Conservation (phyloP, 2,888 invertebrate species). For the Agrotis exclamationis region DNA sequence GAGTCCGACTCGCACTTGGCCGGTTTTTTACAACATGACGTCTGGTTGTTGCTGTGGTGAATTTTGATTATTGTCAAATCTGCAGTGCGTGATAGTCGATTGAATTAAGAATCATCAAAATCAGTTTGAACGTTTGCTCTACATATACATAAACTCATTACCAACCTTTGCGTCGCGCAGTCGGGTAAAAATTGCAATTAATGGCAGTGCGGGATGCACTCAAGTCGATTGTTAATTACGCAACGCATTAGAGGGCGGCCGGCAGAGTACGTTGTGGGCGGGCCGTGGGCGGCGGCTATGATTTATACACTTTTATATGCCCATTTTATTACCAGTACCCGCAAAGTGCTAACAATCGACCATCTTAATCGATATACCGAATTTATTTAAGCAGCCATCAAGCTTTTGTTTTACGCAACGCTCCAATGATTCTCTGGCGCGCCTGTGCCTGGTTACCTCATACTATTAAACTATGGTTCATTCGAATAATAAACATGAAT, state of each 20-base stretch:
- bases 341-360: constrained; percentile 64
- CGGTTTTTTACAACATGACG: too few relatives aligned
- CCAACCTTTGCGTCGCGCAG: too few relatives aligned
- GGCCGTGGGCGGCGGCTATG: constrained; percentile 72
- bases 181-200: constrained; percentile 51
- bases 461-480: constrained; percentile 29
- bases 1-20: too few relatives aligned
- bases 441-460: constrained; percentile 34
- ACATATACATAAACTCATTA: too few relatives aligned
- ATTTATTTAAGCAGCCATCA: constrained; percentile 46
- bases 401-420: constrained; percentile 57
- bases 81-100: too few relatives aligned
- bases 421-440: constrained; percentile 43
- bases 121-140: too few relatives aligned
- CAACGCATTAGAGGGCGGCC: constrained; percentile 72
- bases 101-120: too few relatives aligned
- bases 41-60: too few relatives aligned
- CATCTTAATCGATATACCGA: constrained; percentile 54
- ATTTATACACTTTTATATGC: constrained; percentile 77
- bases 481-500: constrained; percentile 27
- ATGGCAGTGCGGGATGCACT: constrained; percentile 66
- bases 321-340: constrained; percentile 66
- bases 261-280: constrained; percentile 68
- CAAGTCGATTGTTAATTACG: constrained; percentile 73
- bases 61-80: too few relatives aligned